A percentile compares a stretch with the other conserved stretches of the same genome.
These are phyloP conservation scores for Hyles euphorbiae DNA, from an alignment of 1,140 invertebrate species.

Conservation along the genomic window DNA sequence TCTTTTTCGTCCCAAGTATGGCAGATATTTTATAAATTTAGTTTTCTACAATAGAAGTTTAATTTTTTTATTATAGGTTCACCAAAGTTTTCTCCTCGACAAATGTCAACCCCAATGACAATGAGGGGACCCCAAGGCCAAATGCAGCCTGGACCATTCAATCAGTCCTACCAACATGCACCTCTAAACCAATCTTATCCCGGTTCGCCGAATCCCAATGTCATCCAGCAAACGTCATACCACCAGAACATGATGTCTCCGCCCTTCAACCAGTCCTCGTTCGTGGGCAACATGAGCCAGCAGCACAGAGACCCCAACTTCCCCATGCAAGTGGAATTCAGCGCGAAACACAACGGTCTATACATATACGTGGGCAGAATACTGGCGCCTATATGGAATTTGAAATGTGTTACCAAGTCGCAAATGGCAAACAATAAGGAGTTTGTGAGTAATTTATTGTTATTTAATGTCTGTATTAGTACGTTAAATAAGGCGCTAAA, in stretches of 20 bases:
- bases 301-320: conserved; percentile 55
- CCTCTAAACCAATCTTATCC: conserved; percentile 53
- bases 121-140: conserved; percentile 54
- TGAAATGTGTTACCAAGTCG: conserved; percentile 82
- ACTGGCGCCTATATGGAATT: conserved; percentile 87
- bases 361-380: conserved; percentile 94
- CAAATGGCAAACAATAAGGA: conserved; percentile 76
- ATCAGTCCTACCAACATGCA: conserved; percentile 50
- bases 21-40: neutral
- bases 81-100: conserved; percentile 69
- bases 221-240: conserved; percentile 48
- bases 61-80: conserved; percentile 43
- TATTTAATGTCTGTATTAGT: neutral
- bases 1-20: neutral
- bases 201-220: conserved; percentile 35
- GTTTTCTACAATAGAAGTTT: neutral
- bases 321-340: conserved; percentile 79
- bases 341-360: conserved; percentile 93
- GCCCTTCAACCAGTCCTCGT: conserved; percentile 57
- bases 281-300: conserved; percentile 47
- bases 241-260: conserved; percentile 53
- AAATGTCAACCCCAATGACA: conserved; percentile 72
- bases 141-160: conserved; percentile 44
- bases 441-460: conserved; percentile 71
- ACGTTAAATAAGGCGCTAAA: no score